Evolutionary conservation across 2,113 vertebrate species (phyloP).

Genomic region (Fregetta grallaria): DNA sequence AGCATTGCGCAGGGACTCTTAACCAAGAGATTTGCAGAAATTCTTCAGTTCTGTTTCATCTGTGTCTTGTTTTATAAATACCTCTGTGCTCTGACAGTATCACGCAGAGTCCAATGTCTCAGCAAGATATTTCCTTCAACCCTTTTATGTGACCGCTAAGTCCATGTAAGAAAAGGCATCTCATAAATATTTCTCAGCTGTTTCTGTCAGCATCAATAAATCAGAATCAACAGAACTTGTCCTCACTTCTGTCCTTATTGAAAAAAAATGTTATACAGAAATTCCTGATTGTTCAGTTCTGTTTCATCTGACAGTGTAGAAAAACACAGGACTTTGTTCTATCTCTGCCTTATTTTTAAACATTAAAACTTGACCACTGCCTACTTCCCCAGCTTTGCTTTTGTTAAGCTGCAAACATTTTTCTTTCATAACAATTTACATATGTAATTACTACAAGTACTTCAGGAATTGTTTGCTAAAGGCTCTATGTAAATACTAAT

Average conservation of each 20-base stretch:
- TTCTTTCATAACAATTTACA: slow-evolving; percentile 72
- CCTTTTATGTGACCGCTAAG: neutral
- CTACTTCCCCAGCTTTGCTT: slow-evolving; percentile 21
- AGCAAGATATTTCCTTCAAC: neutral
- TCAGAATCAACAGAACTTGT: neutral
- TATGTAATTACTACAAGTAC: slow-evolving; percentile 77
- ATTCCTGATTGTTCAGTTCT: neutral
- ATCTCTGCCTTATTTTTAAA: neutral
- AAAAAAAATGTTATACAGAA: neutral
- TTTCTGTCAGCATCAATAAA: neutral
- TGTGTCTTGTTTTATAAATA: neutral
- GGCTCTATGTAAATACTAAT: slow-evolving; percentile 85
- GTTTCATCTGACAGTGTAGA: neutral
- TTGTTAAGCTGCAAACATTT: slow-evolving; percentile 42
- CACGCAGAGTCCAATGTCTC: neutral
- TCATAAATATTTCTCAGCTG: neutral
- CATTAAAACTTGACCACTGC: neutral
- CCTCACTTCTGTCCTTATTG: neutral
- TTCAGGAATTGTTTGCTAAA: slow-evolving; percentile 79
- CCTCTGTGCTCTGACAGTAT: neutral
- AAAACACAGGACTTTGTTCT: neutral
- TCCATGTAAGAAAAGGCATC: neutral
- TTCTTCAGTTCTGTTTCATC: neutral
- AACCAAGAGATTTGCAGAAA: neutral
- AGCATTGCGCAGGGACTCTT: neutral